Percentiles rank a stretch among this genome's conserved stretches.
Conservation (phyloP, 1,140 invertebrate species). For the Sipha flava region DNA sequence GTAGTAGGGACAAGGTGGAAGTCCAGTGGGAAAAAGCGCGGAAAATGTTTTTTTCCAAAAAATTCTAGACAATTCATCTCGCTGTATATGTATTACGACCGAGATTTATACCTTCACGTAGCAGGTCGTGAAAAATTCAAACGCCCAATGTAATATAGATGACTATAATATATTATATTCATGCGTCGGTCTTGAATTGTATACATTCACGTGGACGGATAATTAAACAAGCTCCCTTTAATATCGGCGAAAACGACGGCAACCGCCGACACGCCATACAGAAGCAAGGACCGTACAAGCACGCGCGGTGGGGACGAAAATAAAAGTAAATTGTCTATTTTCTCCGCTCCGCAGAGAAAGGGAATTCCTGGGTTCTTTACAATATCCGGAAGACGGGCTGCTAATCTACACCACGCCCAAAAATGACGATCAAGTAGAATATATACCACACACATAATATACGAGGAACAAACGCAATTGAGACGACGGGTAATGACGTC, state of each 20-base stretch:
- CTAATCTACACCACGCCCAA: neutral
- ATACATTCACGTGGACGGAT: neutral
- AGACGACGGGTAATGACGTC: neutral
- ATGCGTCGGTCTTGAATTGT: neutral
- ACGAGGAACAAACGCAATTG: neutral
- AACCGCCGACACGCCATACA: neutral
- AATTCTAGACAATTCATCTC: neutral
- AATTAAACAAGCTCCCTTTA: neutral
- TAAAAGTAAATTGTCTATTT: slow-evolving; percentile 9
- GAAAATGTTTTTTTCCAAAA: neutral
- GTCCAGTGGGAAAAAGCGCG: neutral
- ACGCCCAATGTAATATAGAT: neutral
- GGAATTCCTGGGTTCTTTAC: neutral
- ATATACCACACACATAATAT: neutral
- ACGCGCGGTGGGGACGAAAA: neutral
- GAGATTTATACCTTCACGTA: neutral
- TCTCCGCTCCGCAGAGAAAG: neutral
- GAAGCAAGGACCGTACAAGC: too few species aligned
- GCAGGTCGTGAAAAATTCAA: neutral
- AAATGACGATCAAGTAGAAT: neutral
- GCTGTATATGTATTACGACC: neutral
- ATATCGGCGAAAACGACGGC: neutral
- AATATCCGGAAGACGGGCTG: neutral
- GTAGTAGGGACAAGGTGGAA: too few species aligned
- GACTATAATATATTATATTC: neutral